Conservation (phyloP, 1,140 invertebrate species). For the Calliphora vicina region DNA sequence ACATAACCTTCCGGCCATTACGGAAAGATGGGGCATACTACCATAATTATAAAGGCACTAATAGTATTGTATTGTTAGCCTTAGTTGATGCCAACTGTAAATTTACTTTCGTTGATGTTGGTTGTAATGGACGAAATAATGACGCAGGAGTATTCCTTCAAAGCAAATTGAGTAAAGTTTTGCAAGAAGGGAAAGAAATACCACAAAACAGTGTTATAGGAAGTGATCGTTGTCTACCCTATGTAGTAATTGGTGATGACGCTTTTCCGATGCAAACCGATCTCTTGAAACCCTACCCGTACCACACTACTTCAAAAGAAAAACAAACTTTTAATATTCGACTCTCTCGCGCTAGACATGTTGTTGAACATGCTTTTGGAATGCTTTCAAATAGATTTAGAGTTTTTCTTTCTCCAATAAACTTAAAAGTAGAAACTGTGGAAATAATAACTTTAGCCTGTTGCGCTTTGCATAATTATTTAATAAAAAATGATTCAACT, state of each 20-base stretch:
- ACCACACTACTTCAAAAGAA: background rate
- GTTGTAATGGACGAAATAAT: background rate
- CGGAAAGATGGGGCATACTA: background rate
- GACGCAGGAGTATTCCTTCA: background rate
- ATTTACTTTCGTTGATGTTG: constrained; percentile 3
- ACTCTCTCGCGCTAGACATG: background rate
- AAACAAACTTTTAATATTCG: background rate
- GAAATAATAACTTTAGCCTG: background rate
- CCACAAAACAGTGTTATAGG: too few relatives aligned
- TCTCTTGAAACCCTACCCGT: background rate
- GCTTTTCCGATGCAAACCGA: background rate
- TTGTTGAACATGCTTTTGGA: background rate
- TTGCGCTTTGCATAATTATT: background rate
- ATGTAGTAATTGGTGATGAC: background rate
- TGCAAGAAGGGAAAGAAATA: background rate
- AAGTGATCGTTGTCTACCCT: too few relatives aligned
- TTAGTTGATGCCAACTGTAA: background rate
- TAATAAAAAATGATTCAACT: background rate
- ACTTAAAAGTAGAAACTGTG: background rate
- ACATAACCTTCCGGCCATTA: background rate
- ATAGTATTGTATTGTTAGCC: background rate
- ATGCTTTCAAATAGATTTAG: background rate
- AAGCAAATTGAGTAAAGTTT: background rate
- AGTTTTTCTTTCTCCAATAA: background rate
- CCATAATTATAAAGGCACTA: constrained; percentile 1